Conservation (phyloP, 2,113 vertebrate species). For the Indicator maculatus region DNA sequence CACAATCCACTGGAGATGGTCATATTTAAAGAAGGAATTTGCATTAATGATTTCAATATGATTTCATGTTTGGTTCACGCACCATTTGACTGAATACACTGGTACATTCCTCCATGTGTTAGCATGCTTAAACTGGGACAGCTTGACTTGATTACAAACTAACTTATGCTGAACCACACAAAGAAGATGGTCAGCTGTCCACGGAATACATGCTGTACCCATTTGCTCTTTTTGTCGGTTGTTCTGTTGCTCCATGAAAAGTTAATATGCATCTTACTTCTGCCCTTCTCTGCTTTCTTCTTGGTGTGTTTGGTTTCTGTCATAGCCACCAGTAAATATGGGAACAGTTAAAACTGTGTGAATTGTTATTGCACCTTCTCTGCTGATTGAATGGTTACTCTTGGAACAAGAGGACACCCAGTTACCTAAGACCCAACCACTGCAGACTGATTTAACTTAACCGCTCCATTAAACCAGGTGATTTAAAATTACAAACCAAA, state of each 20-base stretch:
- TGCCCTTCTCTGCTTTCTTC: not conserved
- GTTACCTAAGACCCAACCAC: not conserved
- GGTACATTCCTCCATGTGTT: conserved; percentile 5
- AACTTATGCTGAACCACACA: not conserved
- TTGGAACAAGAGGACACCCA: not conserved
- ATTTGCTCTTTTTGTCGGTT: not conserved
- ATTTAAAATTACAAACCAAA: not conserved
- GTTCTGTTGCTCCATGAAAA: not conserved
- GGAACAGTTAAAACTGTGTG: not conserved
- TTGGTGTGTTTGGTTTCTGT: not conserved
- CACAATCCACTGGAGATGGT: not conserved
- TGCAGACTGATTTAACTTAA: not conserved
- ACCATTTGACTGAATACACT: conserved; percentile 12
- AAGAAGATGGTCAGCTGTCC: not conserved
- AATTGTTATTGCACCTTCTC: not conserved
- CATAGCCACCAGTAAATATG: not conserved
- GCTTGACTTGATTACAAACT: conserved; percentile 15
- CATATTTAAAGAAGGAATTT: conserved; percentile 7
- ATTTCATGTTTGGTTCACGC: conserved; percentile 5
- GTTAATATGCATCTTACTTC: not conserved
- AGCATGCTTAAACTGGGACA: not conserved
- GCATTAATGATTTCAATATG: conserved; percentile 12
- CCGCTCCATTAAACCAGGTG: not conserved
- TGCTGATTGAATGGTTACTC: not conserved
- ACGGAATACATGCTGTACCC: not conserved